phyloP scores from a whole-genome alignment of 2,888 invertebrate genomes.

The Frankliniella intonsa region DNA sequence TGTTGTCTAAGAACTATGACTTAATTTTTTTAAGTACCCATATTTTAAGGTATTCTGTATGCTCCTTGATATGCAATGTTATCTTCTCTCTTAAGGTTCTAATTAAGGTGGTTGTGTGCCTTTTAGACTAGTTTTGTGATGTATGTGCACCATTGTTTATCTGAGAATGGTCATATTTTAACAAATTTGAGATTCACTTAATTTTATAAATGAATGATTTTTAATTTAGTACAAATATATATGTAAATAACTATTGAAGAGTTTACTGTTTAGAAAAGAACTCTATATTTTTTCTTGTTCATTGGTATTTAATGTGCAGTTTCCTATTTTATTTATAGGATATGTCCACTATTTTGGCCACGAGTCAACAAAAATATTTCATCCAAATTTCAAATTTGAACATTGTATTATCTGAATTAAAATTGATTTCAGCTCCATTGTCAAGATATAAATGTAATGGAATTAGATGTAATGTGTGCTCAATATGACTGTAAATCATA shows the following conservation, averaged over 20 bases:
- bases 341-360: not conserved
- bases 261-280: not conserved
- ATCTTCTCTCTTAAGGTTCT: slow-evolving; percentile 7
- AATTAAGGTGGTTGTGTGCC: not conserved
- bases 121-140: not conserved
- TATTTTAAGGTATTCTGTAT: not conserved
- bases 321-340: not conserved
- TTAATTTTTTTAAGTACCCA: not conserved
- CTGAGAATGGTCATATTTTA: not conserved
- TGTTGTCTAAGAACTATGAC: not conserved
- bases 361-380: not conserved
- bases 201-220: not conserved
- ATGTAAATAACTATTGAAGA: not conserved
- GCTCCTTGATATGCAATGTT: not conserved
- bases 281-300: not conserved
- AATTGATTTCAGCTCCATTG: not conserved
- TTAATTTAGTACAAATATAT: slow-evolving; percentile 8
- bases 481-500: not conserved
- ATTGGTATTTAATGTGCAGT: not conserved
- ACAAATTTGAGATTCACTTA: slow-evolving; percentile 19
- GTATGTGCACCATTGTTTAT: not conserved
- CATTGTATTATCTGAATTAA: not conserved
- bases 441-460: no score
- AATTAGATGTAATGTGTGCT: not conserved
- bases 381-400: not conserved